These are phyloP conservation scores for Charadrius vociferus DNA, from an alignment of 2,113 vertebrate genomes.

Conservation along the genomic window DNA sequence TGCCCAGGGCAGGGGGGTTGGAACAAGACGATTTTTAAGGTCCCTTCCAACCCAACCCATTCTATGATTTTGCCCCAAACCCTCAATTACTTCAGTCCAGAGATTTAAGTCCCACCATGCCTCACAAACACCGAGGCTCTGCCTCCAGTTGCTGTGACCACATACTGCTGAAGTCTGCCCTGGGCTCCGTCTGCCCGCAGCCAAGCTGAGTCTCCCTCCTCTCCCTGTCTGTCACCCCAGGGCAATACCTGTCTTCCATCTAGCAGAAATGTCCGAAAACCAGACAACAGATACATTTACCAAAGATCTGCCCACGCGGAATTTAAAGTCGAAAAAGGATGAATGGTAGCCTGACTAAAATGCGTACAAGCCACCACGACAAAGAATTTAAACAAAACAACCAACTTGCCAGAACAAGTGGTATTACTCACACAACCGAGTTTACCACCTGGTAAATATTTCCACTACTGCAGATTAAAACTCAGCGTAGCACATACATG, in stretches of 20 bases:
- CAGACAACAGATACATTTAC: neutral
- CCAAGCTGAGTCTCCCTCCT: neutral
- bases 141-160: neutral
- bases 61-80: neutral
- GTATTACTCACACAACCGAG: neutral
- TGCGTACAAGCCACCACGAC: neutral
- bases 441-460: neutral
- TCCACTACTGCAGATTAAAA: neutral
- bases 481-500: fast-evolving
- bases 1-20: no score
- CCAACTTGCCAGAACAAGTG: neutral
- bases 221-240: fast-evolving
- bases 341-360: neutral
- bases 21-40: no score
- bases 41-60: no score
- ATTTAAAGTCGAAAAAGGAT: neutral
- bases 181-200: no score
- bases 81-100: neutral
- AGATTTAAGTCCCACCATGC: neutral
- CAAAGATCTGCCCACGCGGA: neutral
- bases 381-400: neutral
- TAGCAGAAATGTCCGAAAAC: neutral
- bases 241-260: no score
- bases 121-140: neutral
- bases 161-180: neutral